Evolutionary conservation across 2,888 invertebrate genomes (phyloP).

Genomic region (Cylindroiulus punctatus): DNA sequence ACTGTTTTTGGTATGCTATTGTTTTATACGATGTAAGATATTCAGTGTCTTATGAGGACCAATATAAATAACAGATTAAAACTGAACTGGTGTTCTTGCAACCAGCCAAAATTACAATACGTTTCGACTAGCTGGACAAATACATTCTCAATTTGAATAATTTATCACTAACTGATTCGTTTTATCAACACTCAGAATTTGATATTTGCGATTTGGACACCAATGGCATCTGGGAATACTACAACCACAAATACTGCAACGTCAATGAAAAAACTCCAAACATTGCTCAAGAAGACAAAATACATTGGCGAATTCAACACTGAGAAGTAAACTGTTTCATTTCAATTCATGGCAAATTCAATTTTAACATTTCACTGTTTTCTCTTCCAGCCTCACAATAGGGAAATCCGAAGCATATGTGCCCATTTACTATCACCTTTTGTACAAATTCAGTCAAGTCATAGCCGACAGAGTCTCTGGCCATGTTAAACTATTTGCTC

Average conservation of each 20-base stretch:
- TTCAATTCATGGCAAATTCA: too few species aligned
- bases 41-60: too few species aligned
- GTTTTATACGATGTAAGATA: too few species aligned
- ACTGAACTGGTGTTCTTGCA: too few species aligned
- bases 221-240: not conserved
- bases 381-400: constrained; percentile 34
- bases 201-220: not conserved
- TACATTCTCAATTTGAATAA: too few species aligned
- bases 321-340: constrained; percentile 45
- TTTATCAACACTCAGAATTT: too few species aligned
- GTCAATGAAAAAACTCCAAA: constrained; percentile 51
- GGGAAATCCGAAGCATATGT: constrained; percentile 42
- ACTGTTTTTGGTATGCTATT: too few species aligned
- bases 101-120: too few species aligned
- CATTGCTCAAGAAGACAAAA: constrained; percentile 53
- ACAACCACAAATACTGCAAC: not conserved
- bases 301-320: constrained; percentile 53
- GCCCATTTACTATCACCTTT: constrained; percentile 40
- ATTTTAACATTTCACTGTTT: too few species aligned
- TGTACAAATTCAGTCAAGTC: not conserved
- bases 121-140: too few species aligned
- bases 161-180: too few species aligned
- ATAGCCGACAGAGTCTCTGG: not conserved
- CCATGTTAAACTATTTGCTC: not conserved
- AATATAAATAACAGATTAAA: too few species aligned